phyloP scores from a whole-genome alignment of 2,797 vertebrate genomes.

The Scarus forsteni region DNA sequence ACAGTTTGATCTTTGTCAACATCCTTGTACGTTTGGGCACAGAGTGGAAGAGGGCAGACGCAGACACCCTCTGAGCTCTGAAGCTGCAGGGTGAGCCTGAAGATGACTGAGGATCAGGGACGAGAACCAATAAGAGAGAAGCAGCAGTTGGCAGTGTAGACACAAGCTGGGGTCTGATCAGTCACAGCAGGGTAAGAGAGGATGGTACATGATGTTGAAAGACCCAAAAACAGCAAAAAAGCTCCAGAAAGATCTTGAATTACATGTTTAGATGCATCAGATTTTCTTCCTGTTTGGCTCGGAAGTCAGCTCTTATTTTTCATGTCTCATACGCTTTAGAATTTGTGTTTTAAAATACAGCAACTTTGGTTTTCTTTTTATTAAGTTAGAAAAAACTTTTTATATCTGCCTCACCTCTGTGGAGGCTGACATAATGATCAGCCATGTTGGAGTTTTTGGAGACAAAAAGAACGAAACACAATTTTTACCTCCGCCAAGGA shows the following conservation, averaged over 20 bases:
- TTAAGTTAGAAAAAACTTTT: no score
- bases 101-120: slow-evolving; percentile 33
- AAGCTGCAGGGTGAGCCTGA: slow-evolving; percentile 25
- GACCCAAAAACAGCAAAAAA: slow-evolving; percentile 2
- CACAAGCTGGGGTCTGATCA: slow-evolving; percentile 38
- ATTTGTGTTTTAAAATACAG: no score
- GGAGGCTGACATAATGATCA: no score
- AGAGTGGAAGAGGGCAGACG: background rate
- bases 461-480: no score
- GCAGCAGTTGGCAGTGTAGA: slow-evolving; percentile 35
- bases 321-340: no score
- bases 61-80: slow-evolving; percentile 16
- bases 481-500: no score
- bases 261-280: background rate
- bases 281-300: no score
- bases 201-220: slow-evolving; percentile 12
- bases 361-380: no score
- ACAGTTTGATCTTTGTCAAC: slow-evolving; percentile 2
- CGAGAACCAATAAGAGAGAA: slow-evolving; percentile 21
- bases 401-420: no score
- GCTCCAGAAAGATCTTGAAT: background rate
- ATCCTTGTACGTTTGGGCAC: slow-evolving; percentile 3
- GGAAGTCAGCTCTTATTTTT: no score
- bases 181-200: slow-evolving; percentile 31
- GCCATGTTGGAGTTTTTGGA: no score